Percentiles rank a stretch among this genome's conserved stretches.
phyloP scores from a whole-genome alignment of 1,140 invertebrate genomes.

The Bombus soroeensis region DNA sequence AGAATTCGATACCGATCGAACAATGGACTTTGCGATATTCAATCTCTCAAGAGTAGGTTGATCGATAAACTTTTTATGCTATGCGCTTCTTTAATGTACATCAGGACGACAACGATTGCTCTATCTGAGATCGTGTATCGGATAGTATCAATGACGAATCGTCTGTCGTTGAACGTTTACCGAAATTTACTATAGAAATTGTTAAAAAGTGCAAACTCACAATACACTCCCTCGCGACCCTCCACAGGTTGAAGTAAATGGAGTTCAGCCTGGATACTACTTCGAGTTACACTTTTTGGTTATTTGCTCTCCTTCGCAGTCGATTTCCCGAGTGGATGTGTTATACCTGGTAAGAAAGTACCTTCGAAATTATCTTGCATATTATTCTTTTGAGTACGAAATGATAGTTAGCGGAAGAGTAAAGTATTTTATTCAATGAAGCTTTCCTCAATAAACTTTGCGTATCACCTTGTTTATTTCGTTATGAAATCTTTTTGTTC shows the following conservation, averaged over 20 bases:
- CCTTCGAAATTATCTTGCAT: background rate
- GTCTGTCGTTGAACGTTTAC: background rate
- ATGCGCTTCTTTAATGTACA: background rate
- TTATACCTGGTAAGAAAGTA: background rate
- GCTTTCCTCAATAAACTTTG: background rate
- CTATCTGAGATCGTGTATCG: background rate
- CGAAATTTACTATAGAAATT: background rate
- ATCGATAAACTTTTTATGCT: background rate
- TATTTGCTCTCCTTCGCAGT: slow-evolving; percentile 12
- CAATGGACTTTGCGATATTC: background rate
- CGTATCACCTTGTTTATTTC: background rate
- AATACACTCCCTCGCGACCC: slow-evolving; percentile 84
- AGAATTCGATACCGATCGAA: background rate
- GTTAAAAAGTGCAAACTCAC: slow-evolving; percentile 76
- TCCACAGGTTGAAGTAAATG: slow-evolving; percentile 83
- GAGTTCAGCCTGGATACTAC: slow-evolving; percentile 74
- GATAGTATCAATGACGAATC: background rate
- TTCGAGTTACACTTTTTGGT: slow-evolving; percentile 40
- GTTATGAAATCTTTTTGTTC: background rate
- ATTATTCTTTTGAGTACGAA: background rate
- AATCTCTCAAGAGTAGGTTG: background rate
- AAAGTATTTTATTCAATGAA: background rate
- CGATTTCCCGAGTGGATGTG: background rate
- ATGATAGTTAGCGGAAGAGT: background rate
- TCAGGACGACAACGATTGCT: background rate